Conservation (phyloP, 2,888 invertebrate genomes). For the Boloria euphrosyne region DNA sequence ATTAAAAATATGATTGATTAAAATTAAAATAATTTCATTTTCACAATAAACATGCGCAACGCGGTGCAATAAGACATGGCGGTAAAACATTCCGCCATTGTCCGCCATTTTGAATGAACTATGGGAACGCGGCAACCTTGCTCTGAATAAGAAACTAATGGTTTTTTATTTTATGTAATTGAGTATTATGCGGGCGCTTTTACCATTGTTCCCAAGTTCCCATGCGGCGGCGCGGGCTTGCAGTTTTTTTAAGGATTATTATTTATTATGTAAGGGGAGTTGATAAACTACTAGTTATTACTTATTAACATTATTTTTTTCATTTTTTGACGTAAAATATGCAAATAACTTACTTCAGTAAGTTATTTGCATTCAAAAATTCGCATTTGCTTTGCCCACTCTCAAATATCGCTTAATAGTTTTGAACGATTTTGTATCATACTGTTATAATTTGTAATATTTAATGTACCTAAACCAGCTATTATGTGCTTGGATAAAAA, state of each 20-base stretch:
- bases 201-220: constrained; percentile 28
- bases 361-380: not conserved
- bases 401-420: too few relatives aligned
- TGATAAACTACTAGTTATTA: not conserved
- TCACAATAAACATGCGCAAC: constrained; percentile 27
- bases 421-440: too few relatives aligned
- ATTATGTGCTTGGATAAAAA: too few relatives aligned
- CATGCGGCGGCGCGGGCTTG: not conserved
- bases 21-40: constrained; percentile 10
- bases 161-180: constrained; percentile 29
- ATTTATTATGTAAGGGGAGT: constrained; percentile 10
- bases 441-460: too few relatives aligned
- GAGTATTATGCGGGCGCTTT: constrained; percentile 25
- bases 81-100: constrained; percentile 40
- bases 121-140: constrained; percentile 40
- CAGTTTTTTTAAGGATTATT: not conserved
- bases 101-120: constrained; percentile 37
- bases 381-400: too few relatives aligned
- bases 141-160: constrained; percentile 34
- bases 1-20: not conserved
- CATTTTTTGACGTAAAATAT: not conserved
- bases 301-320: not conserved
- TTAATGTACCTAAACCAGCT: too few relatives aligned
- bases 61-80: constrained; percentile 34
- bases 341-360: not conserved